Percentiles rank a stretch among this genome's conserved stretches.
These are phyloP conservation scores for Rhadina sibilatrix DNA, from an alignment of 2,113 vertebrate species.

Conservation along the genomic window DNA sequence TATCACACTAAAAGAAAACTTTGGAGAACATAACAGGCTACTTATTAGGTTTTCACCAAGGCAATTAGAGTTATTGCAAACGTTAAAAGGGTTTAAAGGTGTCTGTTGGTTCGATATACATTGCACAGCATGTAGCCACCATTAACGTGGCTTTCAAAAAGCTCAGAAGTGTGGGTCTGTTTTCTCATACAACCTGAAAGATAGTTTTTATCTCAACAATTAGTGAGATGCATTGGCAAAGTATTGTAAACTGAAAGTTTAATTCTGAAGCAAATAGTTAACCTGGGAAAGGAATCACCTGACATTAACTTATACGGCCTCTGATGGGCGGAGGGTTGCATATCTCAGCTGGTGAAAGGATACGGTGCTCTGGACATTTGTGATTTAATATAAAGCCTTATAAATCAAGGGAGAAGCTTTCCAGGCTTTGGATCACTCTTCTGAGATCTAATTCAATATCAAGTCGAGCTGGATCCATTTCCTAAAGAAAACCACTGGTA, in stretches of 20 bases:
- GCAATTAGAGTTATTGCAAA: not conserved
- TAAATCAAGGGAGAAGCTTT: not conserved
- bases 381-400: not conserved
- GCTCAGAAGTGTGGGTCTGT: not conserved
- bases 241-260: not conserved
- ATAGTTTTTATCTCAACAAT: not conserved
- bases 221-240: not conserved
- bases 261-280: not conserved
- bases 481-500: not conserved
- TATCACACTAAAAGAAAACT: not conserved
- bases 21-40: not conserved
- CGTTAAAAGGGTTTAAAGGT: not conserved
- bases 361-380: not conserved
- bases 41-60: not conserved
- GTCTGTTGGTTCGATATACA: not conserved
- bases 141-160: not conserved
- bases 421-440: not conserved
- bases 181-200: not conserved
- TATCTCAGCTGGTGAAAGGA: not conserved
- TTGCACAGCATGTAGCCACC: not conserved
- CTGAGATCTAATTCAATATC: not conserved
- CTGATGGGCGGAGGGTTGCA: not conserved
- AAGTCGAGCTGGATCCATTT: not conserved
- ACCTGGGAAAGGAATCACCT: not conserved
- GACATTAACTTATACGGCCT: fast-evolving